Base-by-base conservation (phyloP, 2,113 vertebrate genomes). In the Spea bombifrons region DNA sequence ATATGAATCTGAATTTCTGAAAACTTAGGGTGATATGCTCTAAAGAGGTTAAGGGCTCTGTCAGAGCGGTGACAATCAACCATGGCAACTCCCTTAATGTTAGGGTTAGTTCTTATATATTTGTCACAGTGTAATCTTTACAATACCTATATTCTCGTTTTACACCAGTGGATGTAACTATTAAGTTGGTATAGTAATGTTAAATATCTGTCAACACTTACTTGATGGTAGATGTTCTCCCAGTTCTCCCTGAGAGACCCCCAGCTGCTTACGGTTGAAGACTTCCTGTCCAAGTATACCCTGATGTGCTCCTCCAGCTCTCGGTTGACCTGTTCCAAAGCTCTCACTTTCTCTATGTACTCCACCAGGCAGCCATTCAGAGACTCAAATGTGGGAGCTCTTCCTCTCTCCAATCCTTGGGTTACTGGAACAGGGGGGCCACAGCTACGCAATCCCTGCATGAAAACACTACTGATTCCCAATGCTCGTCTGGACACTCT, bases 401-500 rank as follows among this genome's bases (percentile, higher is more conserved):
- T 84, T n/a, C 85, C 83, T 76, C 88, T 88, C 5, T 92, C 94
- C 50, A 92, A 76, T 7, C 84, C 87, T 0, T 88, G 86, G 48
- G 90, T 80, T 1, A 93, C 74, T 0, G 92, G 88, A 0, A 93
- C 86, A 0, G 89, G 71, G 0, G 86, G 81, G 0, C 91, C 84
- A 57, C 90, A 94, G 88, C 94, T 96, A 84, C 94, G 88, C 66
- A 97, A 87, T 0, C 95, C 94, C 83, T 97, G 96, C 52, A 98
- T 86, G 88, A 97, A 97, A 77, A 98, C 91, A 9, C 94, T 97
- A 90, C 95, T 98, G 86, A 98, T 95, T 75, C 96, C 94, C 84
- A 99, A 88, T 52, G 95, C 96, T 13, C 96, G 88, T 73, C 95
- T 94, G 76, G 95, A 97, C 82, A 98, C 93, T 0, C 93, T 91